phyloP scores from a whole-genome alignment of 2,888 invertebrate genomes.

The Mythimna ferrago region DNA sequence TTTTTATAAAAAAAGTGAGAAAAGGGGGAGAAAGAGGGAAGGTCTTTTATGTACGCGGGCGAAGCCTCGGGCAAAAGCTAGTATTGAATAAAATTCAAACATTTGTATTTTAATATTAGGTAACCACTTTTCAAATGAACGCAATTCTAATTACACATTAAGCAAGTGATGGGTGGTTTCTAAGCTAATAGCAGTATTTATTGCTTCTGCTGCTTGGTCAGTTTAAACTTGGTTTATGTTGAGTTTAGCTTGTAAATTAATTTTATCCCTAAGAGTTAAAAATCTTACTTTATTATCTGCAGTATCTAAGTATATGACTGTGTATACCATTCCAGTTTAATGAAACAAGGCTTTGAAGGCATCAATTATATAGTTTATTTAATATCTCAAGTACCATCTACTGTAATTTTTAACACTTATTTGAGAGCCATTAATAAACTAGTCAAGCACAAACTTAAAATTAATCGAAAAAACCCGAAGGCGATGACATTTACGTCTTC shows the following conservation, averaged over 20 bases:
- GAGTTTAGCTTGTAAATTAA: background rate
- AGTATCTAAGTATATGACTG: background rate
- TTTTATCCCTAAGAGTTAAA: background rate
- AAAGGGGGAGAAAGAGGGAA: no score
- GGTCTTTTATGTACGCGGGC: no score
- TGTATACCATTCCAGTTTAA: background rate
- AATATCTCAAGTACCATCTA: background rate
- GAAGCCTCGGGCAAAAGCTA: no score
- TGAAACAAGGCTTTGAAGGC: background rate
- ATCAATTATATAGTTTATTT: background rate
- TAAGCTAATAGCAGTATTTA: slow-evolving; percentile 33
- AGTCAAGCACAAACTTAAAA: background rate
- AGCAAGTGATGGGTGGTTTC: slow-evolving; percentile 17
- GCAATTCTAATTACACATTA: slow-evolving; percentile 16
- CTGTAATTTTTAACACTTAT: slow-evolving; percentile 4
- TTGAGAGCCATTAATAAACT: slow-evolving; percentile 11
- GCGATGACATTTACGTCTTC: slow-evolving; percentile 40
- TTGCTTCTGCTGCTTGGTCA: background rate
- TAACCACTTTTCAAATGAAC: slow-evolving; percentile 11
- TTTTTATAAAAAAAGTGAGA: no score
- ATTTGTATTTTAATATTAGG: slow-evolving; percentile 11
- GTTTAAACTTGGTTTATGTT: background rate
- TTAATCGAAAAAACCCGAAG: slow-evolving; percentile 10
- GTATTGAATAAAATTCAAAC: slow-evolving; percentile 4
- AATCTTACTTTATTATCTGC: background rate